phyloP scores from a whole-genome alignment of 2,888 invertebrate genomes.

The Heliconius cydno region DNA sequence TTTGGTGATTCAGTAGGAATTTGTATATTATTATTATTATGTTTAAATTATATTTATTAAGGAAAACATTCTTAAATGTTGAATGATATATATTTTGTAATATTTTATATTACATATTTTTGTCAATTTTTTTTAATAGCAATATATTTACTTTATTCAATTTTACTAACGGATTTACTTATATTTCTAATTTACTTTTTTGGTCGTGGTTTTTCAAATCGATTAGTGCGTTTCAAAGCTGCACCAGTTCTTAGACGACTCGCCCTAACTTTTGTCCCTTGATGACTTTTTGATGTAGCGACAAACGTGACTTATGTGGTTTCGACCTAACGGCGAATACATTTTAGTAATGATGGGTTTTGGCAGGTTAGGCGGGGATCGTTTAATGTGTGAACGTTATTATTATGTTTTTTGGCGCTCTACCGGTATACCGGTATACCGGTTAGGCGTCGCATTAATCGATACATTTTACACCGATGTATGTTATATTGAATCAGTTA shows the following conservation, averaged over 20 bases:
- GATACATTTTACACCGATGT: conserved; percentile 41
- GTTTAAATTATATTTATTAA: neutral
- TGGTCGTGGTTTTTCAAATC: conserved; percentile 67
- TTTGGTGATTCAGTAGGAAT: conserved; percentile 14
- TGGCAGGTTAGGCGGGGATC: conserved; percentile 70
- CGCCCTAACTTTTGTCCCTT: conserved; percentile 76
- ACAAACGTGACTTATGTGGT: conserved; percentile 82
- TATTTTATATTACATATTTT: too few relatives aligned
- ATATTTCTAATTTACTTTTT: conserved; percentile 23
- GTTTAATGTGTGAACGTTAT: conserved; percentile 74
- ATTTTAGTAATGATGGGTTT: conserved; percentile 74
- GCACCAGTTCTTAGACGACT: conserved; percentile 69
- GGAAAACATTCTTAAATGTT: neutral
- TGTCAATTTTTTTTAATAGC: too few relatives aligned
- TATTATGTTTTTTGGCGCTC: conserved; percentile 63
- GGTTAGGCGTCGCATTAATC: conserved; percentile 45
- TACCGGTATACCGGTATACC: conserved; percentile 45
- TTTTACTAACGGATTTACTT: too few relatives aligned
- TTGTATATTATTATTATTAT: neutral
- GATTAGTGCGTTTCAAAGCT: conserved; percentile 72
- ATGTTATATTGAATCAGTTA: conserved; percentile 28
- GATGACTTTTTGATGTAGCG: conserved; percentile 82
- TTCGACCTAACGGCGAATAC: conserved; percentile 67
- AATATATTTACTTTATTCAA: too few relatives aligned
- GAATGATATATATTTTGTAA: neutral